A percentile compares a stretch with the other conserved stretches of the same genome.
phyloP scores from a whole-genome alignment of 2,113 vertebrate genomes.

The Rattus rattus region DNA sequence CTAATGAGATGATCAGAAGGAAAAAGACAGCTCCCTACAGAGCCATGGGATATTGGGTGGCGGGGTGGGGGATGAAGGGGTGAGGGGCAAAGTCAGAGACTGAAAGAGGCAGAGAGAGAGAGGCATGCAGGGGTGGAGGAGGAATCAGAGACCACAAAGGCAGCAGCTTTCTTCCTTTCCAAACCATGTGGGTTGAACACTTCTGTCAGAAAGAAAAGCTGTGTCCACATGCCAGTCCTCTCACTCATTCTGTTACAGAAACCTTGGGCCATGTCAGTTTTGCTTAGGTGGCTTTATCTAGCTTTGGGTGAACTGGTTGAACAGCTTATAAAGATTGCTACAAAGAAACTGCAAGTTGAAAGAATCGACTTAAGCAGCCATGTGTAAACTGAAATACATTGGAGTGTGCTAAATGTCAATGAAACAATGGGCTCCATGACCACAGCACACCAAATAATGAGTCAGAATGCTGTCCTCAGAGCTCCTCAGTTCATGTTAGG shows the following conservation, averaged over 20 bases:
- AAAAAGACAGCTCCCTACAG: background rate
- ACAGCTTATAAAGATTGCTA: slow-evolving; percentile 46
- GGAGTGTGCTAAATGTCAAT: background rate
- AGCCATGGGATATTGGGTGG: background rate
- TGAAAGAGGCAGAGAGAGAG: background rate
- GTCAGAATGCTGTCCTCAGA: background rate
- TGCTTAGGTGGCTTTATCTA: slow-evolving; percentile 53
- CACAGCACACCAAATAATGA: background rate
- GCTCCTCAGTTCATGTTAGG: background rate
- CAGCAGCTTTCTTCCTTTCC: slow-evolving; percentile 24
- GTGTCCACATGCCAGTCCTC: background rate
- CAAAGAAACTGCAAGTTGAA: slow-evolving; percentile 46
- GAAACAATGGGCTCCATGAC: background rate
- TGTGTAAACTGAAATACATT: background rate
- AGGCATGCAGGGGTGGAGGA: background rate
- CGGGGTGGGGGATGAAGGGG: no score
- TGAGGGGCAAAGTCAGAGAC: background rate
- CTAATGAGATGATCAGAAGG: slow-evolving; percentile 1
- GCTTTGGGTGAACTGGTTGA: slow-evolving; percentile 41
- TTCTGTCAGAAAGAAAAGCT: slow-evolving; percentile 2
- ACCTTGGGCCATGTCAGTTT: slow-evolving; percentile 36
- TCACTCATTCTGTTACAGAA: slow-evolving; percentile 28
- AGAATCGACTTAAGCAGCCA: slow-evolving; percentile 20
- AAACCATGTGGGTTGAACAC: slow-evolving; percentile 11
- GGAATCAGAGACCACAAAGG: background rate